Percentiles rank a stretch among this genome's conserved stretches.
phyloP scores from a whole-genome alignment of 92 coral and sea anemone species.

The Porites lobata region DNA sequence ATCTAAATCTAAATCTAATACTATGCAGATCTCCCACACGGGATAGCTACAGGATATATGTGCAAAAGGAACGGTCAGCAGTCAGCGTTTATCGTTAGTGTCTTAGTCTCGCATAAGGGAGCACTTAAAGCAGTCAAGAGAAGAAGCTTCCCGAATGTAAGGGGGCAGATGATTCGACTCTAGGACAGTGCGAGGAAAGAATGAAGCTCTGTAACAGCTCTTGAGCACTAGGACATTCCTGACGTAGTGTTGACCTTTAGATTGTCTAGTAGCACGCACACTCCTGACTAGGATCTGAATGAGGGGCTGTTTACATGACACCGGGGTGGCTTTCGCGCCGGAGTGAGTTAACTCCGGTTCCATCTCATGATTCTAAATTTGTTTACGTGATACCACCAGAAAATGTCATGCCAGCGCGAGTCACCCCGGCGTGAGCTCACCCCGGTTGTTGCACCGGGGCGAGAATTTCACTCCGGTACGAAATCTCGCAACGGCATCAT shows the following conservation, averaged over 20 bases:
- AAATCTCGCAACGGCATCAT: no score
- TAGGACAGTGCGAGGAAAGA: not conserved
- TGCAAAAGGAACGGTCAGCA: not conserved
- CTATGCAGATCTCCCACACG: not conserved
- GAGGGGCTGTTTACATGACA: no score
- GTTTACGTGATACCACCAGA: no score
- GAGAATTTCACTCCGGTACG: no score
- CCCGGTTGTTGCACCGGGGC: no score
- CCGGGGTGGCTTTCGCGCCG: no score
- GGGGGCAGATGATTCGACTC: not conserved
- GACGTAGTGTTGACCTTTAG: not conserved
- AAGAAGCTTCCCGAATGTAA: not conserved
- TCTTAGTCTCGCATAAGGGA: not conserved
- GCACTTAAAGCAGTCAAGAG: not conserved
- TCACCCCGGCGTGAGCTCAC: no score
- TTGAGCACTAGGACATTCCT: not conserved
- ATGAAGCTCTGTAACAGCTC: not conserved
- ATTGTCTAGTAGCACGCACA: not conserved
- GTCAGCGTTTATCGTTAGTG: not conserved
- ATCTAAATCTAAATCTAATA: not conserved
- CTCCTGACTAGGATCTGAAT: not conserved
- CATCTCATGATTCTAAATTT: no score
- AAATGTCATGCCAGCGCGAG: no score
- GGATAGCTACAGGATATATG: not conserved
- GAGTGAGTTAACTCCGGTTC: no score